A percentile compares a stretch with the other conserved stretches of the same genome.
These are phyloP conservation scores for Ferdinandea cuprea DNA, from an alignment of 2,888 invertebrate genomes.

Conservation along the genomic window DNA sequence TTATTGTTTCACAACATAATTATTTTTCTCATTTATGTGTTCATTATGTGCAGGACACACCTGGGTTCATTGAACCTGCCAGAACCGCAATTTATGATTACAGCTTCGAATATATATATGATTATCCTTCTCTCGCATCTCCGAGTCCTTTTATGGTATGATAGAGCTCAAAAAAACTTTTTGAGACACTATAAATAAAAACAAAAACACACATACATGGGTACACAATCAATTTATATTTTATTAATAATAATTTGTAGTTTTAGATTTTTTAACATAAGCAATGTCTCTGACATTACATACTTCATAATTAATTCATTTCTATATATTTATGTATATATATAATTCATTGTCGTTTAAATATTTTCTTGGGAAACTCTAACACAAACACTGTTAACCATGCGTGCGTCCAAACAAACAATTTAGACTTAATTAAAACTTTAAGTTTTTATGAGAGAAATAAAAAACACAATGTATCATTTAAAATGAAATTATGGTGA, in stretches of 20 bases:
- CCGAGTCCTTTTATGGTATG: no score
- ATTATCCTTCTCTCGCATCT: no score
- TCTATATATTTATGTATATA: conserved; percentile 8
- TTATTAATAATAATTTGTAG: conserved; percentile 12
- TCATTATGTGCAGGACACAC: no score
- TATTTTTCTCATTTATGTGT: no score
- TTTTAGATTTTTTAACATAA: conserved; percentile 18
- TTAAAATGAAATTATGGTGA: conserved; percentile 16
- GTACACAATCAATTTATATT: conserved; percentile 5
- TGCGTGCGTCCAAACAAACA: background rate
- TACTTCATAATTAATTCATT: conserved; percentile 36
- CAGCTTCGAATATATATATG: no score
- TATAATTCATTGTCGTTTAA: background rate
- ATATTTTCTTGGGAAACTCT: background rate
- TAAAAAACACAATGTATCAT: conserved; percentile 2
- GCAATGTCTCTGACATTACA: conserved; percentile 68
- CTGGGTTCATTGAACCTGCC: no score
- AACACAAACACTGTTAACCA: conserved; percentile 31
- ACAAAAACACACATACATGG: no score
- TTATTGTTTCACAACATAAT: no score
- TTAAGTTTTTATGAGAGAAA: background rate
- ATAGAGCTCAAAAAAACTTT: no score
- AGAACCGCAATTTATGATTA: no score
- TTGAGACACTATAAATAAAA: no score
- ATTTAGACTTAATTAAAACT: conserved; percentile 27